These are phyloP conservation scores for Osedax fenrisi DNA, from an alignment of 2,888 invertebrate genomes.

Conservation along the genomic window DNA sequence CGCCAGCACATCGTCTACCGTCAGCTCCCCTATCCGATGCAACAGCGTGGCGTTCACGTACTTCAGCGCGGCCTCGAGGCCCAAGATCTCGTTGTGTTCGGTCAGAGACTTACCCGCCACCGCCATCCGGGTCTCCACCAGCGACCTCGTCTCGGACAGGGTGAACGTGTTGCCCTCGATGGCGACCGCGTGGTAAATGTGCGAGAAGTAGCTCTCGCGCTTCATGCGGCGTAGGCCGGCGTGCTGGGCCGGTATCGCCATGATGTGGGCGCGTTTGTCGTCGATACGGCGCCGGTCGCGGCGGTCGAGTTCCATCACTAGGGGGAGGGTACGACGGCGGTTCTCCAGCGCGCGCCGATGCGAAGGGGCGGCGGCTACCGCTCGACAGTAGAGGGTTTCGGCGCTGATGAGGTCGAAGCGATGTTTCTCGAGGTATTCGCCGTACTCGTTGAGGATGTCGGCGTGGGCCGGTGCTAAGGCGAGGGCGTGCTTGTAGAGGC, in stretches of 20 bases:
- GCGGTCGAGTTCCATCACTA: constrained; percentile 67
- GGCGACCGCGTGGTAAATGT: constrained; percentile 89
- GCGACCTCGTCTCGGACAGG: constrained; percentile 73
- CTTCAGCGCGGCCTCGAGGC: constrained; percentile 80
- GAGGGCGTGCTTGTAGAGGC: constrained; percentile 65
- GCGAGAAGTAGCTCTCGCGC: constrained; percentile 80
- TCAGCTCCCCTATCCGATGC: constrained; percentile 63
- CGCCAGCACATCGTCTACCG: constrained; percentile 73
- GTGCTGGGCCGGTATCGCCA: constrained; percentile 68
- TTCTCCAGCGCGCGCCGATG: constrained; percentile 58
- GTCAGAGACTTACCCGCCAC: constrained; percentile 79
- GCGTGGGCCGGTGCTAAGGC: constrained; percentile 81
- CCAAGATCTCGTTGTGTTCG: constrained; percentile 88
- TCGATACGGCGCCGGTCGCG: constrained; percentile 67
- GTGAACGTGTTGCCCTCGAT: constrained; percentile 96
- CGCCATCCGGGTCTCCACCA: constrained; percentile 71
- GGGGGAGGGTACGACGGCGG: constrained; percentile 69
- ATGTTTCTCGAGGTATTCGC: constrained; percentile 77
- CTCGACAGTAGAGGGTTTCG: constrained; percentile 72
- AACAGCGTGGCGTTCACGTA: constrained; percentile 64
- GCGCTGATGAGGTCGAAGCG: constrained; percentile 74
- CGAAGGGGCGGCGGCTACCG: constrained; percentile 69
- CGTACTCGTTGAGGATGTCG: constrained; percentile 78
- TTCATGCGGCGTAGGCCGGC: constrained; percentile 73
- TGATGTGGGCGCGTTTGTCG: constrained; percentile 67